Evolutionary conservation across 2,888 invertebrate genomes (phyloP), one percentile per base, ranked within the genome.

Genomic region (Phengaris alcon): DNA sequence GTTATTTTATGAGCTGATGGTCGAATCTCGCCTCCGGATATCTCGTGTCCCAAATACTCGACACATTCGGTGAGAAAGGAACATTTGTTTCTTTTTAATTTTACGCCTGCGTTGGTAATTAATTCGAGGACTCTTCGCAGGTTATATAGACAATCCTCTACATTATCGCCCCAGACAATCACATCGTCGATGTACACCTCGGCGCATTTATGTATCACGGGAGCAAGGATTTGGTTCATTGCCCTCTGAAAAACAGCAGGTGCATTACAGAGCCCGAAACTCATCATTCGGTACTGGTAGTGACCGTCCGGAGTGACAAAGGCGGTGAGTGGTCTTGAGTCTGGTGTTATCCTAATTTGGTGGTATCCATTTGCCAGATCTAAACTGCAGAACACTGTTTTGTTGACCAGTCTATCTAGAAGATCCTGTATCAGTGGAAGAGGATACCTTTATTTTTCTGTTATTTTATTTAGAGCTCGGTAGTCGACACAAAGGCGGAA

Each of bases 11-110:
- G 72, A 7, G 54, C n/a, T 22, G 44, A 52, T 15, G 73, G 55
- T 13, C 55, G 54, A 54, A 55, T 73, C n/a, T 55, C 55, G 5
- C 55, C 55, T 44, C 12, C 55, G 35, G 54, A 35, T n/a, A 73
- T n/a, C 44, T 73, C 44, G 46, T 55, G 55, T 3, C 73, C 73
- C 44, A 73, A 73, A 35, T 73, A 73, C 10, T 55, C 73, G 10
- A 73, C 73, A 73, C 35, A 35, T 22, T 73, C n/a, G 44, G 35
- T 73, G 5, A 73, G 44, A 55, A 55, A 73, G 44, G 54, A 73
- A 44, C 55, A 73, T n/a, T 73, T 73, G 5, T 54, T 54, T 12
- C 5, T 54, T 13, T 54, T 54, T 3, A 54, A 3, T 12, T 54
- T 54, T 54, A 54, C 54, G 5, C 54, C 54, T 13, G 54, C 54